Base-by-base conservation (phyloP, 2,113 vertebrate genomes). In the Daphoenositta chrysoptera region DNA sequence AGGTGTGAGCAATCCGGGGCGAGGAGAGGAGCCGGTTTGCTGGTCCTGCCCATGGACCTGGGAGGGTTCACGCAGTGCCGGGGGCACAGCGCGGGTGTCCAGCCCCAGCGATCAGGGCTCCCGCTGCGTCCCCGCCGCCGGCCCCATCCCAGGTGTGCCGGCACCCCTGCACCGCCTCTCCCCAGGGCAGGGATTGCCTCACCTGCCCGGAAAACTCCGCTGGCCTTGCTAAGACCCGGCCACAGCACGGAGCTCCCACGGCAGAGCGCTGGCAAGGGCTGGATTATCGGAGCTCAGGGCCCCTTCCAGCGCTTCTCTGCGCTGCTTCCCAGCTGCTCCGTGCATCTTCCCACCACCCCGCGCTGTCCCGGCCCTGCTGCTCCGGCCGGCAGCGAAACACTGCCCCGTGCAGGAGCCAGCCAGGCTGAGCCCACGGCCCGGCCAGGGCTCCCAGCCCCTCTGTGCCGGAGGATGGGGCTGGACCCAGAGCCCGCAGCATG, bases 131-230 rank as follows among this genome's bases (percentile, higher is more conserved):
- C 72, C 73, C 27, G 10, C 77, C 75, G 18, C 77, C 5, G 17
- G 88, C 12, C 87, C 72, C 75, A 13, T 35, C 54, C 93, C 91
- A 31, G 53, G 17, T 69, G 42, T 83, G 83, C 91, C 85, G 57
- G 68, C 92, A 83, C 73, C 3, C 4, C 87, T n/a, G 79, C 79
- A 31, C 87, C 35, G 9, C 92, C 75, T 47, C 53, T 7, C 89
- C 85, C 91, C 13, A 11, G 8, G 94, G 95, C 96, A 81, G 50
- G 11, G 7, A 96, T 97, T 97, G 98, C 93, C 91, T 97, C 97
- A 97, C 44, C 79, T 4, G 5, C 48, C 68, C 48, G 90, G 26
- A 96, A 92, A 88, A 50, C 51, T 37, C 69, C 31, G 45, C 80
- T 28, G 35, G 45, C 14, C 5, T 82, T 30, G 91, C 89, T 82